Base-by-base conservation (phyloP, 2,797 vertebrate genomes). In the Dallia pectoralis region DNA sequence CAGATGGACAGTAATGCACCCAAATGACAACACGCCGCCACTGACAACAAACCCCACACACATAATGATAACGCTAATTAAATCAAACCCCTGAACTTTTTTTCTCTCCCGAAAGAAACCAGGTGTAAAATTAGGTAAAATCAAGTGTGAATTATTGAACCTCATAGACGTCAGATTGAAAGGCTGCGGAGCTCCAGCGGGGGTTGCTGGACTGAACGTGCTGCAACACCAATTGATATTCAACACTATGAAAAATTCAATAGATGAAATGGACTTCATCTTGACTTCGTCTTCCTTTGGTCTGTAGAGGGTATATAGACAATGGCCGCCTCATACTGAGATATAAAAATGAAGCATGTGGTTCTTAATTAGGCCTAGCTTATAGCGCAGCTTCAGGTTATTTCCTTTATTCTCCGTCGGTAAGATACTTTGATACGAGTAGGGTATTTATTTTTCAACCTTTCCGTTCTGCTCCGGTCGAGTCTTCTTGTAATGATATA, bases 301-400 rank as follows among this genome's bases (percentile, higher is more conserved):
- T 59, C 53, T 27, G n/a, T 22, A 59, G 22, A 27, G 53, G 53
- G 53, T 59, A 59, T 59, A 59, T 59, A 59, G 53, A 59, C 22
- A 56, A 56, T 56, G 22, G 25, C 53, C 9, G 4, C 53, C 22
- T 25, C 22, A 27, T 59, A 59, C 53, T 59, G 53, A 59, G 53
- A 59, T 25, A 25, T 25, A 18, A 59, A 25, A 56, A 56, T 56
- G 14, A 59, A 59, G 22, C 11, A 59, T 59, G 53, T 59, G 15
- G 8, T 59, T 59, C 9, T 22, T 56, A 56, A 56, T 25, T 56
- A 25, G 1, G 5, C 22, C 5, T 11, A 3, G 25, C n/a, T 27
- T 22, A 22, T 12, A 59, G 22, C 11, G 53, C 53, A 59, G 53
- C 53, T 59, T 9, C 8, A 56, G 53, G 53, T 27, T 12, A 44